Conservation (phyloP, 2,888 invertebrate genomes). For the Rotaria socialis region DNA sequence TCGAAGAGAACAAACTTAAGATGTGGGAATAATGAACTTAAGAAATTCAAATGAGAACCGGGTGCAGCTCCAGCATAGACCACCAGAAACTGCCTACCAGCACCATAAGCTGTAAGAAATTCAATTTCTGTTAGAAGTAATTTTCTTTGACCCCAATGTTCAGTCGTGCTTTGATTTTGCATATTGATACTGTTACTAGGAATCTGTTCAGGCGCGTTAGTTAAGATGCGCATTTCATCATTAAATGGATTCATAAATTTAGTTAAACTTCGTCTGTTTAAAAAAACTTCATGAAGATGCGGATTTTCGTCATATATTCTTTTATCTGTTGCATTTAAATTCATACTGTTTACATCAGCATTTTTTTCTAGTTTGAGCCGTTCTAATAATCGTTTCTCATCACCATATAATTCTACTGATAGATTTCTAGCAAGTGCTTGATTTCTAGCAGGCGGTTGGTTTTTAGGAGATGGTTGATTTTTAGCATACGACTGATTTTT, state of each 20-base stretch:
- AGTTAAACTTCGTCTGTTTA: not conserved
- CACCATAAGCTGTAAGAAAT: not conserved
- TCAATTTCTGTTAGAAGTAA: not conserved
- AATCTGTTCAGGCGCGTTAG: not conserved
- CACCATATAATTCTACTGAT: not conserved
- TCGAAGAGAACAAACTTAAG: not conserved
- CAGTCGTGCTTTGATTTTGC: not conserved
- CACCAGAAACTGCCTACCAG: not conserved
- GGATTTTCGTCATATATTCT: conserved; percentile 3
- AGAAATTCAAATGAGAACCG: not conserved
- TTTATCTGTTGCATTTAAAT: not conserved
- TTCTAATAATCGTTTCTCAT: not conserved
- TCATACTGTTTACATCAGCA: not conserved
- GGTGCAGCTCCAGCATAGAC: conserved; percentile 27
- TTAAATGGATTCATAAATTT: not conserved
- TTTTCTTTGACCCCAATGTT: conserved; percentile 22
- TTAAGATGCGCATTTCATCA: not conserved
- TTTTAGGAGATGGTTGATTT: too few species aligned
- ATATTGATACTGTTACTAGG: not conserved
- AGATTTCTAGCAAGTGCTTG: not conserved
- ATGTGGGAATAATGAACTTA: not conserved
- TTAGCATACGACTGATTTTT: not conserved
- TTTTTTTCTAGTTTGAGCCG: not conserved
- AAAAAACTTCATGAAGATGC: conserved; percentile 34
- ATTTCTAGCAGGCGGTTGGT: not conserved